A percentile compares a stretch with the other conserved stretches of the same genome.
phyloP scores from a whole-genome alignment of 2,888 invertebrate species.

The Biston betularia region DNA sequence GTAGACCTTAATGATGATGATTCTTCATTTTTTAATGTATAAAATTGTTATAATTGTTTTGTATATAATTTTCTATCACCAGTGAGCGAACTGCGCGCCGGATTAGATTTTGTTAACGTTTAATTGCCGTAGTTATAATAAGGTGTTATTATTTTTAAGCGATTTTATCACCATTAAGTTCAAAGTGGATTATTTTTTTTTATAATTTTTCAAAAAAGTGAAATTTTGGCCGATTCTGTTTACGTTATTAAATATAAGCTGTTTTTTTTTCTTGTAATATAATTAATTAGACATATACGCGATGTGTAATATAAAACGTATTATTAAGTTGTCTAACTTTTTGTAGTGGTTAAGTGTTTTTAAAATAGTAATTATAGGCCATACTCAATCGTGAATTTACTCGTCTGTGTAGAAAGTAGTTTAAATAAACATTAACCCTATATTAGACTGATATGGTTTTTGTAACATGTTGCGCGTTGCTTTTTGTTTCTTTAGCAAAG shows the following conservation, averaged over 20 bases:
- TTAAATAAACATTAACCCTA: conserved; percentile 64
- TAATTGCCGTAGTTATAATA: conserved; percentile 60
- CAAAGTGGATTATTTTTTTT: conserved; percentile 56
- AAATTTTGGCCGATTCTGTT: conserved; percentile 37
- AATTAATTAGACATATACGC: conserved; percentile 19
- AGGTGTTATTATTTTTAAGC: conserved; percentile 62
- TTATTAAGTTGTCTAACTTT: conserved; percentile 66
- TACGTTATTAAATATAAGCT: conserved; percentile 36
- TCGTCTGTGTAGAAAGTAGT: conserved; percentile 68
- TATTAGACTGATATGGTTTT: conserved; percentile 69
- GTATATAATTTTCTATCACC: conserved; percentile 72
- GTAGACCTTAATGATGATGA: conserved; percentile 49
- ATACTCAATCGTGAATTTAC: conserved; percentile 81
- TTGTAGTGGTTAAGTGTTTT: conserved; percentile 73
- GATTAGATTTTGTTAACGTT: conserved; percentile 64
- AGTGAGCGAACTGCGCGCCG: conserved; percentile 57
- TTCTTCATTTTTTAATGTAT: conserved; percentile 57
- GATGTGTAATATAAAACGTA: conserved; percentile 74
- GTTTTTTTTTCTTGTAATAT: conserved; percentile 51
- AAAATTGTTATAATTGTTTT: conserved; percentile 76
- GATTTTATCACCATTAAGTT: conserved; percentile 68
- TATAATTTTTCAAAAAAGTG: conserved; percentile 31
- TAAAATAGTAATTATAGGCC: conserved; percentile 74
- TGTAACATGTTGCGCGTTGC: conserved; percentile 45
- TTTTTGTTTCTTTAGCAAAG: conserved; percentile 55